Evolutionary conservation across 2,888 invertebrate genomes (phyloP), one percentile per base, ranked within the genome.

Genomic region (Phaedon cochleariae): DNA sequence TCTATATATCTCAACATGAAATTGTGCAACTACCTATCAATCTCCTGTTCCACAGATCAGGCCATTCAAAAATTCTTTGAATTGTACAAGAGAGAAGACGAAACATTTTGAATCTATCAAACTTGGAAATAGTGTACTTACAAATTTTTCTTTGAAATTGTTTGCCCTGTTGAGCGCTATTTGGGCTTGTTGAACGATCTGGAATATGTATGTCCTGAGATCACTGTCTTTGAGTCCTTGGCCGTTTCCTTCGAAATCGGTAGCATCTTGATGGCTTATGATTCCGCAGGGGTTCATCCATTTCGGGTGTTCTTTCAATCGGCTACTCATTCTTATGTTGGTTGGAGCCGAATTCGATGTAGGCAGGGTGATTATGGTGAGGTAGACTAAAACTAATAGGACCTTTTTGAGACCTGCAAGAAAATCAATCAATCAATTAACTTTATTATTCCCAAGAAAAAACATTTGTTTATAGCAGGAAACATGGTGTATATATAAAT

Each of bases 241-340:
- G 26, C 26, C 26, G 26, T 26, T 26, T 7, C 17, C 10, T 18
- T n/a, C 5, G 45, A 18, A 57, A 26, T 57, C 45, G 64, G 81
- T 77, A 66, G 10, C 10, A 9, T 51, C 51, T 2, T 34, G 10
- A 2, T 0, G 22, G 12, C 7, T 41, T 1, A 3, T 45, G 5
- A 49, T 57, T n/a, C 85, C 85, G 74, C 86, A 87, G 1, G 87
- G 87, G 73, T 86, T 85, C 68, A 85, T 80, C 87, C 87, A 88
- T 69, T 85, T 85, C 41, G 84, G 84, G 18, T 31, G 26, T 10
- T 41, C 37, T 10, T 20, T 29, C 10, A 18, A 4, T 34, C 34
- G 1, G 21, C 12, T 12, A 29, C 7, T 21, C 57, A 57, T 57
- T 15, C 66, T 68, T 48, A 64, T 61, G 22, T 66, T 71, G 49